Conservation (phyloP, 2,797 vertebrate genomes). For the Steatocranus sp. region DNA sequence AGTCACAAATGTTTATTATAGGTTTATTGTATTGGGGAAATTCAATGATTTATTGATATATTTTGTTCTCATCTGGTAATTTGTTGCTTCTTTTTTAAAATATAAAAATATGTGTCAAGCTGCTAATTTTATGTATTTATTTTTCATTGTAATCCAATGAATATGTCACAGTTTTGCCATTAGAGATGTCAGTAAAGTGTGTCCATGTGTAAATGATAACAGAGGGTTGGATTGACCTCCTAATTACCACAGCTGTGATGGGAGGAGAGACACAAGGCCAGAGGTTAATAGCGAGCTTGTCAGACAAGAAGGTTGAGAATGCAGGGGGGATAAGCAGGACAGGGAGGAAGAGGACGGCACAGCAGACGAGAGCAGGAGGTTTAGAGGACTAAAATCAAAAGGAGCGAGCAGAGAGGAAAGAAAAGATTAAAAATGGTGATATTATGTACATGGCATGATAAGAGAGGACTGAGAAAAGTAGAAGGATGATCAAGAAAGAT, state of each 20-base stretch:
- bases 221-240: conserved; percentile 91
- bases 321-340: background rate
- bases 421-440: background rate
- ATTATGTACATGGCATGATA: background rate
- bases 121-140: background rate
- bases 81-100: background rate
- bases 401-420: background rate
- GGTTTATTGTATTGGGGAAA: background rate
- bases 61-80: background rate
- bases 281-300: conserved; percentile 91
- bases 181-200: background rate
- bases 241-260: conserved; percentile 96
- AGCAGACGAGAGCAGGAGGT: background rate
- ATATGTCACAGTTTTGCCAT: background rate
- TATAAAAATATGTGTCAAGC: background rate
- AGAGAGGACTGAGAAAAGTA: background rate
- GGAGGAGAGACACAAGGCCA: conserved; percentile 83
- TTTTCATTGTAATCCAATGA: background rate
- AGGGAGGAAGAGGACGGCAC: background rate
- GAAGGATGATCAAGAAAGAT: background rate
- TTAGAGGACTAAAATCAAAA: background rate
- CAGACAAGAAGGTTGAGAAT: conserved; percentile 29
- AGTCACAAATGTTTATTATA: background rate
- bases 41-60: background rate
- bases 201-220: conserved; percentile 83